Percentiles rank a stretch among this genome's conserved stretches.
These are phyloP conservation scores for Orchesella cincta DNA, from an alignment of 1,140 invertebrate species.

Conservation along the genomic window DNA sequence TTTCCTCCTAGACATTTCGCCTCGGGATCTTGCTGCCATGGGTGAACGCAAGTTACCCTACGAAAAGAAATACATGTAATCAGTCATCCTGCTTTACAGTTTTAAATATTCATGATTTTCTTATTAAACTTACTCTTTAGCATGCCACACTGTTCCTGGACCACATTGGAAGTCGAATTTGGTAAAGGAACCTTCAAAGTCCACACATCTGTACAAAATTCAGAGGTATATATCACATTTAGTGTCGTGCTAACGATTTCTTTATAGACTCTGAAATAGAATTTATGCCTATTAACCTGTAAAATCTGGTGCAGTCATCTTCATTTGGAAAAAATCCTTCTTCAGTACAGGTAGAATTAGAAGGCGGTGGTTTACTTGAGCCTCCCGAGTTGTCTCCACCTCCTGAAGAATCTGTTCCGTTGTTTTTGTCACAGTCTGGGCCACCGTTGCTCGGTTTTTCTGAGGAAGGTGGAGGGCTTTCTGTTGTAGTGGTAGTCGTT, in stretches of 20 bases:
- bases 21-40: constrained; percentile 18
- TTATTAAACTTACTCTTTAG: constrained; percentile 10
- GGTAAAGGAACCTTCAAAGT: constrained; percentile 64
- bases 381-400: no score
- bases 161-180: constrained; percentile 57
- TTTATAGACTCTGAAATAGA: neutral
- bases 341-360: constrained; percentile 56
- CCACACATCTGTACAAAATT: constrained; percentile 63
- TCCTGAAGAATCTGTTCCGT: no score
- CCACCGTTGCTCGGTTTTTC: neutral
- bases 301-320: constrained; percentile 62
- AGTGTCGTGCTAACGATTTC: neutral
- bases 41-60: constrained; percentile 21
- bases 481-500: neutral
- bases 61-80: neutral
- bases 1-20: constrained; percentile 6
- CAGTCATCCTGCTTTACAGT: no score
- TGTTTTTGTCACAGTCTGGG: neutral
- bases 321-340: constrained; percentile 70
- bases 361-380: neutral
- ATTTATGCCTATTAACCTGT: constrained; percentile 58
- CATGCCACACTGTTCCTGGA: constrained; percentile 63
- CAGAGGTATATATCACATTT: neutral
- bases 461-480: constrained; percentile 28
- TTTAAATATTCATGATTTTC: no score